A percentile compares a stretch with the other conserved stretches of the same genome.
Evolutionary conservation across 2,888 invertebrate genomes (phyloP).

Genomic region (Lymantria monacha): DNA sequence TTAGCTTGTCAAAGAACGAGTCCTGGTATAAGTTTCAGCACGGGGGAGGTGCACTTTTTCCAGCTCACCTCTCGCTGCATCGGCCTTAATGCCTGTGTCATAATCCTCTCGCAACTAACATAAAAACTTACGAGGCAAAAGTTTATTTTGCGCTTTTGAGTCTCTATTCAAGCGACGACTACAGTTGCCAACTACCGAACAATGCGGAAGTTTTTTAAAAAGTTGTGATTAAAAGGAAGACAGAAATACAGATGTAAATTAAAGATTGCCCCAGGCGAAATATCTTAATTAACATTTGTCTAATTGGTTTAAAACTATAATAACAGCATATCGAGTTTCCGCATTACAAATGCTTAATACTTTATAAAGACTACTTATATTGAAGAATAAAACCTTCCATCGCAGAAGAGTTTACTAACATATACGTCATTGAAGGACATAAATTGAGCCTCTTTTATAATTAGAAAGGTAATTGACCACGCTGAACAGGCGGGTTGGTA

Average conservation of each 20-base stretch:
- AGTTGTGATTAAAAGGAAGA: slow-evolving; percentile 64
- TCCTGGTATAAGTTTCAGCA: slow-evolving; percentile 42
- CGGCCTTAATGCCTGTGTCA: slow-evolving; percentile 48
- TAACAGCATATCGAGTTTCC: too few relatives aligned
- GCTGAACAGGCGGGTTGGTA: too few relatives aligned
- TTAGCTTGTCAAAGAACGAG: slow-evolving; percentile 57
- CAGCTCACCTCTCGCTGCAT: slow-evolving; percentile 29
- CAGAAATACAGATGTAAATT: slow-evolving; percentile 55
- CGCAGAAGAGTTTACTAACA: too few relatives aligned
- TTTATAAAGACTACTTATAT: too few relatives aligned
- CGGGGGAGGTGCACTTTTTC: slow-evolving; percentile 38
- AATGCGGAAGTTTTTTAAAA: slow-evolving; percentile 50
- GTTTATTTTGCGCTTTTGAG: slow-evolving; percentile 54
- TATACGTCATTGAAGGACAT: too few relatives aligned
- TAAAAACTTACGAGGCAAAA: slow-evolving; percentile 46
- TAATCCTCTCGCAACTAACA: slow-evolving; percentile 45
- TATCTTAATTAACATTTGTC: slow-evolving; percentile 45
- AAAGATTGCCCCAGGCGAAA: slow-evolving; percentile 46
- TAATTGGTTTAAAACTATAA: too few relatives aligned
- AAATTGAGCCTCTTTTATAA: too few relatives aligned
- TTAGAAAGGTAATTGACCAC: too few relatives aligned
- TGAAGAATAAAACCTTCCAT: too few relatives aligned
- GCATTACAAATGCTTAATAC: too few relatives aligned
- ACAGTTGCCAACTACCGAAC: slow-evolving; percentile 46
- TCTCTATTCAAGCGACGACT: slow-evolving; percentile 48